Evolutionary conservation across 2,797 vertebrate genomes (phyloP).

Genomic region (Eupleurogrammus muticus): DNA sequence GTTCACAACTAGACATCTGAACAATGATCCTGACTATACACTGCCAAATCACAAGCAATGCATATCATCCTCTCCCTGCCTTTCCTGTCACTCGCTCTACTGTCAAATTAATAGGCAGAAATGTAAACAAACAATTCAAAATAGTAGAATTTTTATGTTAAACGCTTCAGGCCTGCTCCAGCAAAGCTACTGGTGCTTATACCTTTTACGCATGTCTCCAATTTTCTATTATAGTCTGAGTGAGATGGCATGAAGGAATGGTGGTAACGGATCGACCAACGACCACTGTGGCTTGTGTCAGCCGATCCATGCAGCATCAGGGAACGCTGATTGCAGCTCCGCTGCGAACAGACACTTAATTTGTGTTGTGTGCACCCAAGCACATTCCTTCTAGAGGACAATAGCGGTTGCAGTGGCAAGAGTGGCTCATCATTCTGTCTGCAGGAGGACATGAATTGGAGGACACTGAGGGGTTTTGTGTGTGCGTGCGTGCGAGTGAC

Average conservation of each 20-base stretch:
- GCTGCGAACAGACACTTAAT: constrained; percentile 59
- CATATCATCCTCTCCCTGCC: too few species aligned
- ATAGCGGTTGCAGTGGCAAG: constrained; percentile 59
- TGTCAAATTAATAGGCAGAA: too few species aligned
- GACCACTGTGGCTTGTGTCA: constrained; percentile 57
- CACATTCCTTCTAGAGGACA: constrained; percentile 71
- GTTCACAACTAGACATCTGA: too few species aligned
- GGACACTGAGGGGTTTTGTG: constrained; percentile 10
- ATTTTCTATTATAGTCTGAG: constrained; percentile 59
- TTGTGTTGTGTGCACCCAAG: constrained; percentile 57
- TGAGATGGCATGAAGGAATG: constrained; percentile 56
- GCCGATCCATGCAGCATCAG: constrained; percentile 52
- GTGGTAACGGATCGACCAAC: constrained; percentile 54
- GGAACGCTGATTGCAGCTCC: constrained; percentile 61
- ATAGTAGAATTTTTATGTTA: constrained; percentile 14
- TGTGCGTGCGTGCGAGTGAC: background rate
- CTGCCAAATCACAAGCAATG: too few species aligned
- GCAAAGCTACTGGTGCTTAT: constrained; percentile 58
- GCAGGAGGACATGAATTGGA: constrained; percentile 26
- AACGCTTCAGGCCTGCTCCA: constrained; percentile 31
- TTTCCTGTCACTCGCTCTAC: too few species aligned
- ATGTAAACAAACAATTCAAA: too few species aligned
- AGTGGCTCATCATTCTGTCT: constrained; percentile 61
- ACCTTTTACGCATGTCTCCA: constrained; percentile 60
- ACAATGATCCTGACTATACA: too few species aligned